Evolutionary conservation across 2,113 vertebrate genomes (phyloP).

Genomic region (Calyptommatus sinebrachiatus): DNA sequence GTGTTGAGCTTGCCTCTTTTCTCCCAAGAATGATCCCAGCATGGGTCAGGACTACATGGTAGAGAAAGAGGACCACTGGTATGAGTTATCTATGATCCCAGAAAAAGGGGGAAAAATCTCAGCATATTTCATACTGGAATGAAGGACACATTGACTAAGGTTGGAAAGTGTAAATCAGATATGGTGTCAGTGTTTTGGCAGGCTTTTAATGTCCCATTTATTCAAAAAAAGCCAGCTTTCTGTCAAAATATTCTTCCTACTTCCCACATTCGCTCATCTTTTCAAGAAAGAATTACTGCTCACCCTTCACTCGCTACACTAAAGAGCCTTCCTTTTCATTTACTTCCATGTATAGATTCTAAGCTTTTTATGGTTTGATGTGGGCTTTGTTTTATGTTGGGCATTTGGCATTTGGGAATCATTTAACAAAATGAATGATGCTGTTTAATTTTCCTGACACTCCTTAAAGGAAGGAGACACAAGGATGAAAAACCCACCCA

Average conservation of each 20-base stretch:
- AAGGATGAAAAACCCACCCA: background rate
- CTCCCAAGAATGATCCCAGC: too few species aligned
- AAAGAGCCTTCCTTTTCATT: slow-evolving; percentile 14
- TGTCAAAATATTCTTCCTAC: slow-evolving; percentile 11
- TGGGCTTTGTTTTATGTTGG: background rate
- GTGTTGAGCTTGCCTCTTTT: too few species aligned
- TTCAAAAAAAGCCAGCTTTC: slow-evolving; percentile 10
- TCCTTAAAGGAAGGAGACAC: background rate
- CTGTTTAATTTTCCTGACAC: background rate
- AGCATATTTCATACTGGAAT: background rate
- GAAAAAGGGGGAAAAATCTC: too few species aligned
- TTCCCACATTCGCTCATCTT: background rate
- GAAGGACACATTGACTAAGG: background rate
- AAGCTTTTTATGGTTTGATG: background rate
- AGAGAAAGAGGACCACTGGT: too few species aligned
- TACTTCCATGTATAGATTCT: background rate
- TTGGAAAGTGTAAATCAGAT: background rate
- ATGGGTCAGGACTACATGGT: too few species aligned
- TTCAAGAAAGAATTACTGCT: slow-evolving; percentile 12
- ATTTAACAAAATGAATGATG: background rate
- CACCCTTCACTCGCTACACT: slow-evolving; percentile 16
- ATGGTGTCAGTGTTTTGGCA: background rate
- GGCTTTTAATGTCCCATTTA: background rate
- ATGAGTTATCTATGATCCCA: too few species aligned
- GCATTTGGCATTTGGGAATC: background rate